Base-by-base conservation (phyloP, 2,113 vertebrate genomes). In the Phalacrocorax brasilianus region DNA sequence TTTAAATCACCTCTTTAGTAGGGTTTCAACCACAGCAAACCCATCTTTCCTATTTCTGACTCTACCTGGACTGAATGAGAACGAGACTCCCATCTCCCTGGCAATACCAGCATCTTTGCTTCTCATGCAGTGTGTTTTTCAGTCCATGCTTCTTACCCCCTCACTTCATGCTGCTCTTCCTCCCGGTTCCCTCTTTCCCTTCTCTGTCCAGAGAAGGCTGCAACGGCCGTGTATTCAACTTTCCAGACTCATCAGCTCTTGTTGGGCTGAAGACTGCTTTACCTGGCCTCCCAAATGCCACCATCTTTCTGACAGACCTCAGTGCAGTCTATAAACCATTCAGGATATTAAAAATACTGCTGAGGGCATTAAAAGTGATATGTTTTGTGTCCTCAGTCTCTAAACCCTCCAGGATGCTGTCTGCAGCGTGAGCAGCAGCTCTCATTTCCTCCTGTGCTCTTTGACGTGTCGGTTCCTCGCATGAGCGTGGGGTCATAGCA, bases 401-500 rank as follows among this genome's bases (percentile, higher is more conserved):
- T 40, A 38, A 80, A 4, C 13, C 38, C 32, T 86, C n/a, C 42
- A 20, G 55, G 49, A 30, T 71, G 50, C 32, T 70, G 44, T 63
- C 66, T 81, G 68, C 50, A 66, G 22, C 2, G 1, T 4, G 28
- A 83, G 42, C 49, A 91, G 70, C 73, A 75, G 40, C 71, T 89
- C 68, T 94, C 70, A 65, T 91, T 91, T 93, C 74, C 28, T 2
- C n/a, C 33, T 56, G 27, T 52, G 65, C 52, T 79, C 40, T 85
- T 85, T 20, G 20, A 1, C 61, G 42, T 38, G 21, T 8, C 30
- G 40, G 11, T 66, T 80, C 63, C 56, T 84, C 28, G 3, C 3
- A 0, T 13, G 20, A 78, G 4, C 0, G 0, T 5, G 49, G 19
- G 88, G 28, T 78, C 52, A 7, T 3, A 7, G 65, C 50, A 26